These are phyloP conservation scores for Calephelis virginiensis DNA, from an alignment of 1,140 invertebrate species.

Conservation along the genomic window DNA sequence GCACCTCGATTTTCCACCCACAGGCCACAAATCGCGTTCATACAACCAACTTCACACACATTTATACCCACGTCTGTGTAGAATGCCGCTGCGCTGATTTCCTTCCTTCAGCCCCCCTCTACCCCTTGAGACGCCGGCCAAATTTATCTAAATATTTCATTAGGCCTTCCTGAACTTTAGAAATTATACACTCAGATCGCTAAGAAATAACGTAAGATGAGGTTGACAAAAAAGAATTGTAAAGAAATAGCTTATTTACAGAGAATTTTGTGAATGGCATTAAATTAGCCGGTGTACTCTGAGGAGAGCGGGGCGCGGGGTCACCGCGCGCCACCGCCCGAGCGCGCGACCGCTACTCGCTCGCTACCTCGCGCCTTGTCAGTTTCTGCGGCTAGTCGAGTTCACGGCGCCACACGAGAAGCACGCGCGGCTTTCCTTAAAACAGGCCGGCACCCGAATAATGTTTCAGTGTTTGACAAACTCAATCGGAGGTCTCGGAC, in stretches of 20 bases:
- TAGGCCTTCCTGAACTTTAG: slow-evolving; percentile 19
- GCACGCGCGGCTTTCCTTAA: slow-evolving; percentile 70
- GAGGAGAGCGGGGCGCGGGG: slow-evolving; percentile 34
- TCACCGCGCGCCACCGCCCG: slow-evolving; percentile 39
- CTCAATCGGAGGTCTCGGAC: slow-evolving; percentile 76
- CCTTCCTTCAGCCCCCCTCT: slow-evolving; percentile 56
- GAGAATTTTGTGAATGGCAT: slow-evolving; percentile 70
- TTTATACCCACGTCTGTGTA: slow-evolving; percentile 35
- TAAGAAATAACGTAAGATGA: slow-evolving; percentile 25
- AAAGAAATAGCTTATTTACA: slow-evolving; percentile 57
- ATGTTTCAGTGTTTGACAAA: slow-evolving; percentile 78
- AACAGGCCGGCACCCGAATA: slow-evolving; percentile 74
- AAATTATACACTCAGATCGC: slow-evolving; percentile 20
- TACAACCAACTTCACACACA: slow-evolving; percentile 38
- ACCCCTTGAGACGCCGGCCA: slow-evolving; percentile 50
- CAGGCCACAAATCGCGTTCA: slow-evolving; percentile 47
- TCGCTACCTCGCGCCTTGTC: slow-evolving; percentile 44
- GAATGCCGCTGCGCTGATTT: slow-evolving; percentile 66
- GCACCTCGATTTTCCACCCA: slow-evolving; percentile 59
- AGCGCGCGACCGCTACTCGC: slow-evolving; percentile 45
- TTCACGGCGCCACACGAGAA: slow-evolving; percentile 66
- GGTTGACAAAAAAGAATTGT: slow-evolving; percentile 30
- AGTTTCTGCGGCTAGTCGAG: slow-evolving; percentile 53
- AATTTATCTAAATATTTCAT: slow-evolving; percentile 27
- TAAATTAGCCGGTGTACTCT: slow-evolving; percentile 56